Evolutionary conservation across 2,113 vertebrate genomes (phyloP).

Genomic region (Scortum barcoo): DNA sequence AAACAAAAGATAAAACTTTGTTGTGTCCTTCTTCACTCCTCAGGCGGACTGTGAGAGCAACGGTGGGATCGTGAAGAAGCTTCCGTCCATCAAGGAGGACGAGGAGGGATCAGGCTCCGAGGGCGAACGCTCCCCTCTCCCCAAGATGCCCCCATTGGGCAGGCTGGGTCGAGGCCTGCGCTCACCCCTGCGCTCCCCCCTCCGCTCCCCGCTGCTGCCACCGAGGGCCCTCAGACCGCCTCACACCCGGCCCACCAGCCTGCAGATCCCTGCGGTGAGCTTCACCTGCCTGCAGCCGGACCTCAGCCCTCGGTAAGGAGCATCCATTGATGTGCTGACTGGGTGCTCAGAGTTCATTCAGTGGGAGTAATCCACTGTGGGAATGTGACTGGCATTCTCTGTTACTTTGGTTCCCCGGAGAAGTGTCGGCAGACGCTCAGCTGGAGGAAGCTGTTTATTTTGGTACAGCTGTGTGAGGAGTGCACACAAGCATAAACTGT

Average conservation of each 20-base stretch:
- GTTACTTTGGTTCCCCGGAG: conserved; percentile 20
- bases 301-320: conserved; percentile 84
- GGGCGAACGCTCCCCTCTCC: conserved; percentile 79
- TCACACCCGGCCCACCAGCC: conserved; percentile 72
- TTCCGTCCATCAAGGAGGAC: conserved; percentile 86
- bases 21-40: not conserved
- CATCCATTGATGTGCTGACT: not conserved
- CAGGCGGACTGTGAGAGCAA: conserved; percentile 85
- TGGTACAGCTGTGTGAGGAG: not conserved
- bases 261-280: conserved; percentile 85
- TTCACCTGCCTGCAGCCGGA: conserved; percentile 81
- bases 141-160: conserved; percentile 70
- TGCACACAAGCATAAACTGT: not conserved
- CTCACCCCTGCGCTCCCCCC: conserved; percentile 84
- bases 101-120: conserved; percentile 83
- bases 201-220: conserved; percentile 75
- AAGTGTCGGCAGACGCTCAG: conserved; percentile 6
- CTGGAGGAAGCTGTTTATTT: conserved; percentile 7
- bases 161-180: conserved; percentile 76
- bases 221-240: conserved; percentile 73
- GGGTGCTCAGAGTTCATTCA: not conserved
- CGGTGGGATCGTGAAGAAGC: conserved; percentile 85
- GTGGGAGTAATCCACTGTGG: not conserved
- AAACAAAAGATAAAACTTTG: not conserved
- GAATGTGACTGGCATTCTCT: not conserved